Percentiles rank a stretch among this genome's conserved stretches.
Evolutionary conservation across 2,888 invertebrate genomes (phyloP).

Genomic region (Synanthedon vespiformis): DNA sequence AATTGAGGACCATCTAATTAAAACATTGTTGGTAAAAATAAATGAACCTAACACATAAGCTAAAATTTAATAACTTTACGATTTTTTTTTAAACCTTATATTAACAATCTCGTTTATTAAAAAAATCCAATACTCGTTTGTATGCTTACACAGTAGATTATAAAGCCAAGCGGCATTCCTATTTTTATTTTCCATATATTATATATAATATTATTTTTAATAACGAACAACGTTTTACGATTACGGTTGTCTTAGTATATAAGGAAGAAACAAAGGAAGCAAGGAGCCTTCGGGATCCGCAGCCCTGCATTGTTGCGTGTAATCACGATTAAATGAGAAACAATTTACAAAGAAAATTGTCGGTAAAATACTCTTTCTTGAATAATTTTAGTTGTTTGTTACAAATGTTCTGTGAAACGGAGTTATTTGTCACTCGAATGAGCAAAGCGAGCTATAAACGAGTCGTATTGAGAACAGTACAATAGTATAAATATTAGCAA

Average conservation of each 20-base stretch:
- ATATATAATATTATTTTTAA: background rate
- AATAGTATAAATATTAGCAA: too few relatives aligned
- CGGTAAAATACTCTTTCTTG: background rate
- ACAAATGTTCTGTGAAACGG: background rate
- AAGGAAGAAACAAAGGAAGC: conserved; percentile 14
- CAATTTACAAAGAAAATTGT: conserved; percentile 7
- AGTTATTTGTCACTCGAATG: background rate
- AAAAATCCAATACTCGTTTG: too few relatives aligned
- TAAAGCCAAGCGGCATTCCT: background rate
- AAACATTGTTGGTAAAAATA: too few relatives aligned
- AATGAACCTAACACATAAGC: too few relatives aligned
- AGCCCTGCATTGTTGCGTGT: conserved; percentile 16
- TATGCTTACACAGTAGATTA: background rate
- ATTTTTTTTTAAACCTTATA: too few relatives aligned
- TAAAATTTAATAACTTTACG: too few relatives aligned
- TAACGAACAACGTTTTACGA: background rate
- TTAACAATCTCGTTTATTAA: too few relatives aligned
- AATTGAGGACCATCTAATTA: too few relatives aligned
- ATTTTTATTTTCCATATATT: background rate
- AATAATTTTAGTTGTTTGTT: background rate
- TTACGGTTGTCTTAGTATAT: conserved; percentile 1
- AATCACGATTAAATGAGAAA: conserved; percentile 7
- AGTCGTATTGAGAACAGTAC: background rate
- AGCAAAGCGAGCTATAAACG: background rate
- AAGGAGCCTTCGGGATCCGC: conserved; percentile 11